Evolutionary conservation across 2,888 invertebrate species (phyloP), one percentile per base, ranked within the genome.

Genomic region (Mongoloraphidia duomilia): DNA sequence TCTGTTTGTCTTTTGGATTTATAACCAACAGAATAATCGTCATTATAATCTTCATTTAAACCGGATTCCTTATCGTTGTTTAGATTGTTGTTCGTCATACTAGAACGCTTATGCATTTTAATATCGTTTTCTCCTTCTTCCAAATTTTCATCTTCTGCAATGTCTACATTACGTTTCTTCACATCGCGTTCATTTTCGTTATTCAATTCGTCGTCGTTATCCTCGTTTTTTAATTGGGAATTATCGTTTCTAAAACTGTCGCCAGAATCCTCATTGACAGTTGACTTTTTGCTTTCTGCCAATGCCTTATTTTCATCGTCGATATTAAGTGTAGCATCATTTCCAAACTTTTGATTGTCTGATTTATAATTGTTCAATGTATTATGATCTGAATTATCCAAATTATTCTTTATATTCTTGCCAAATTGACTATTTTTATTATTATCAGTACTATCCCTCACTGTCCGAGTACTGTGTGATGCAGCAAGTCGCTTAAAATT

Each of bases 151-250:
- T 44, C 49, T 14, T 38, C 47, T 26, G 43, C 26, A 17, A 41
- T 35, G 17, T 40, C 11, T 34, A 40, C 41, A 8, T 47, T 44
- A 8, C 51, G 46, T 11, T 47, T 47, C 34, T 51, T 52, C n/a
- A 43, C 40, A 26, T 43, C 8, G 9, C 34, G 42, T 12, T 35
- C 11, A 37, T 9, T 13, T 26, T 34, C 45, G 47, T 49, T 36
- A 50, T 47, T 45, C 52, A 51, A 17, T 47, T 49, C 41, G 43
- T 50, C 33, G 34, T 46, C 37, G 39, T 44, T 13, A 41, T 33
- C 37, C 14, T 44, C 44, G 39, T 53, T 46, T 42, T 49, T 17
- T 42, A 42, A n/a, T 45, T 43, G n/a, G 35, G 26, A 26, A 26
- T 26, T 26, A 26, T 26, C 26, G 26, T 26, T 26, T 26, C 6